Percentiles rank a stretch among this genome's conserved stretches.
Evolutionary conservation across 64 coral and sea anemone genomes (phyloP).

Genomic region (Montipora sp.): DNA sequence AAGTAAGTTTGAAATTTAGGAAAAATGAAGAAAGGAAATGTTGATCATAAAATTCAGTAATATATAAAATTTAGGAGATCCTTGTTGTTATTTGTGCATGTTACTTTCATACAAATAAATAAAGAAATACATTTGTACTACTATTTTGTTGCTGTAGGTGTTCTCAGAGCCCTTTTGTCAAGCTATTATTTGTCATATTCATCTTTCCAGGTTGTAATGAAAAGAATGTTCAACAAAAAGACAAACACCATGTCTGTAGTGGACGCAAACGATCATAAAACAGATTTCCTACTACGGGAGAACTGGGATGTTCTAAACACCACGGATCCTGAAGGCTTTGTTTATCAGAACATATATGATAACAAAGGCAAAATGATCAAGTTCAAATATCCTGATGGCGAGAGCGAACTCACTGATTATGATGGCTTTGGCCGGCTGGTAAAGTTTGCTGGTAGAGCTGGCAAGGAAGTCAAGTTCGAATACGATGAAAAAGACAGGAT

Average conservation of each 20-base stretch:
- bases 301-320: constrained; percentile 49
- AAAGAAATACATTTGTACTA: too few species aligned
- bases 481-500: constrained; percentile 60
- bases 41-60: too few species aligned
- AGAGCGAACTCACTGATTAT: constrained; percentile 50
- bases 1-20: too few species aligned
- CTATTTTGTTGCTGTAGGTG: neutral
- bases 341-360: constrained; percentile 67
- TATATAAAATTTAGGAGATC: too few species aligned
- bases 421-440: constrained; percentile 25
- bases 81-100: too few species aligned
- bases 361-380: constrained; percentile 6
- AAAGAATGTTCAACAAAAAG: constrained; percentile 42
- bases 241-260: constrained; percentile 58
- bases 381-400: constrained; percentile 73
- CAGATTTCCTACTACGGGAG: constrained; percentile 39
- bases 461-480: constrained; percentile 42
- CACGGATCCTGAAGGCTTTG: constrained; percentile 72
- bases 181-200: too few species aligned
- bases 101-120: too few species aligned
- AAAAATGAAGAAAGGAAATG: too few species aligned
- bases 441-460: constrained; percentile 50
- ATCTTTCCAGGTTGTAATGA: constrained; percentile 59
- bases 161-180: neutral
- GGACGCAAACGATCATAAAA: constrained; percentile 56